Percentiles rank a stretch among this genome's conserved stretches.
phyloP scores from a whole-genome alignment of 2,113 vertebrate species.

The Struthidea cinerea region DNA sequence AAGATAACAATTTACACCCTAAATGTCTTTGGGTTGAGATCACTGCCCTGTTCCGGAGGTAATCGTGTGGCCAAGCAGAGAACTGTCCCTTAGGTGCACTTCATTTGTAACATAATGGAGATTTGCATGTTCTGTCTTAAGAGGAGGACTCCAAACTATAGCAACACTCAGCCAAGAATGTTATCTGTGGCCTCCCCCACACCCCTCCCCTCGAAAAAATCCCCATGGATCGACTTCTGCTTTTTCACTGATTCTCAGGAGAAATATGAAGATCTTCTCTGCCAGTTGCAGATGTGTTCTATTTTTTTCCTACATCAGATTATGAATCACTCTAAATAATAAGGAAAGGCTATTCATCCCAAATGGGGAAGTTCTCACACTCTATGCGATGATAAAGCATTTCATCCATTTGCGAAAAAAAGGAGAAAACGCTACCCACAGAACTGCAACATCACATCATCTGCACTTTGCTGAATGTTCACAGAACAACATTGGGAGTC shows the following conservation, averaged over 20 bases:
- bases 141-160: background rate
- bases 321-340: constrained; percentile 69
- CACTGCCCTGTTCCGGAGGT: background rate
- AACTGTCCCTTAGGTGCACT: background rate
- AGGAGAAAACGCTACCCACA: background rate
- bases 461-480: constrained; percentile 35
- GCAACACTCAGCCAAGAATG: background rate
- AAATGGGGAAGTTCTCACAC: constrained; percentile 48
- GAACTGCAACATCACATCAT: constrained; percentile 44
- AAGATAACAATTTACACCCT: background rate
- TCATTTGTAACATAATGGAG: constrained; percentile 51
- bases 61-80: background rate
- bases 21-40: background rate
- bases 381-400: constrained; percentile 54
- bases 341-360: constrained; percentile 65
- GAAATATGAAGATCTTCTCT: background rate
- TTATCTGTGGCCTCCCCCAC: background rate
- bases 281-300: constrained; percentile 43
- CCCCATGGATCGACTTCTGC: background rate
- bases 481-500: constrained; percentile 24
- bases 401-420: constrained; percentile 7
- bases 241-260: background rate
- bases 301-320: constrained; percentile 31
- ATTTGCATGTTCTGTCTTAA: background rate
- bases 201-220: background rate